Conservation (phyloP, 2,797 vertebrate genomes). For the Macropus fuliginosus region DNA sequence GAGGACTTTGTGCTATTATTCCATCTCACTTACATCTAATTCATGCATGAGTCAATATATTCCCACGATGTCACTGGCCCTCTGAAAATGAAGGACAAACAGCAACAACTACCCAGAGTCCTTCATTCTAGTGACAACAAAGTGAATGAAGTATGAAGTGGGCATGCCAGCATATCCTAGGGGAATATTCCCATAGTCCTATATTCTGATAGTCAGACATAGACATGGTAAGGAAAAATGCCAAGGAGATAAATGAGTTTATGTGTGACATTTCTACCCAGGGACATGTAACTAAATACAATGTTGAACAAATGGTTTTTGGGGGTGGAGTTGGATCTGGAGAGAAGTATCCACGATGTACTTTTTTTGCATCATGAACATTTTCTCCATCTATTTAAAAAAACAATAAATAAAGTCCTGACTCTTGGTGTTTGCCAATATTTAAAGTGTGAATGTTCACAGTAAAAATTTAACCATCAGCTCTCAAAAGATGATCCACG, state of each 20-base stretch:
- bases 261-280: not conserved
- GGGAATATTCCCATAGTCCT: not conserved
- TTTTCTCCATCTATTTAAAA: not conserved
- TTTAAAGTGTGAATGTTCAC: not conserved
- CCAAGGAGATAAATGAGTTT: not conserved
- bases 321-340: not conserved
- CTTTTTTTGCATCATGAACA: not conserved
- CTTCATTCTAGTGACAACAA: not conserved
- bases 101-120: not conserved
- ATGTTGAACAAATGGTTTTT: not conserved
- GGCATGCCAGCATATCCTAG: not conserved
- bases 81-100: not conserved
- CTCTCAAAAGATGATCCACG: not conserved
- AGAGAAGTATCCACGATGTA: not conserved
- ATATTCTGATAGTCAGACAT: not conserved
- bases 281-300: not conserved
- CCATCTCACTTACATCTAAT: not conserved
- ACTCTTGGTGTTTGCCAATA: not conserved
- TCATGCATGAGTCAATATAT: not conserved
- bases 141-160: not conserved
- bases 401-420: not conserved
- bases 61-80: not conserved
- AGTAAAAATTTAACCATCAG: not conserved
- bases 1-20: not conserved
- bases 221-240: not conserved